These are phyloP conservation scores for Gnathonemus longibarbis DNA, from an alignment of 2,113 vertebrate genomes.

Conservation along the genomic window DNA sequence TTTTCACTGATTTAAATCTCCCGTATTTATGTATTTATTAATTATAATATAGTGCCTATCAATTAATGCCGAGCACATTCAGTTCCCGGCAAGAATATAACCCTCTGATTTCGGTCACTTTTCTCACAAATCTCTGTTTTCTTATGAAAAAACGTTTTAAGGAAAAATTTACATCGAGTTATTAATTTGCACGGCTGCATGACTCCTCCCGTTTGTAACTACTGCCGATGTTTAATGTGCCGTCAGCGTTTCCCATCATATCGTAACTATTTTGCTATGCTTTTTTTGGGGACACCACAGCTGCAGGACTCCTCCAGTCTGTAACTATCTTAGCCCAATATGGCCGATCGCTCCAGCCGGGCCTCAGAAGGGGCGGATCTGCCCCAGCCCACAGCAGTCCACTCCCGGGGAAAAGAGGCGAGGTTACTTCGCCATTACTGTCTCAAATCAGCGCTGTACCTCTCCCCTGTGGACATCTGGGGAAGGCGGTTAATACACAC, in stretches of 20 bases:
- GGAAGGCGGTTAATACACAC: slow-evolving; percentile 20
- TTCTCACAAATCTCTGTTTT: not conserved
- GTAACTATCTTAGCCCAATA: not conserved
- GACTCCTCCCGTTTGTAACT: not conserved
- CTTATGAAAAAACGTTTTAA: not conserved
- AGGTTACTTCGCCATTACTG: slow-evolving; percentile 39
- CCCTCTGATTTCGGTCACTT: not conserved
- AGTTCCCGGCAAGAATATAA: not conserved
- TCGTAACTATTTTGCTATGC: not conserved
- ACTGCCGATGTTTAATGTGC: not conserved
- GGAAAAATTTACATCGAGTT: not conserved
- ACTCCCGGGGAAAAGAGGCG: slow-evolving; percentile 32
- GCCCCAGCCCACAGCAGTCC: slow-evolving; percentile 6
- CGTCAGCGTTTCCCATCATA: not conserved
- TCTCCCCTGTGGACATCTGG: slow-evolving; percentile 42
- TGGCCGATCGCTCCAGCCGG: not conserved
- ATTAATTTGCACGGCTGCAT: not conserved
- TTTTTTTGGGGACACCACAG: not conserved
- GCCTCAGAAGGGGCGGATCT: slow-evolving; percentile 31
- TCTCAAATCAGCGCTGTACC: not conserved
- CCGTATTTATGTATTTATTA: not conserved
- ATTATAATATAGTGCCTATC: not conserved
- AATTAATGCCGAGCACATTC: not conserved
- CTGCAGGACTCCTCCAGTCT: not conserved
- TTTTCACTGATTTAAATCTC: not conserved